These are phyloP conservation scores for Batillaria attramentaria DNA, from an alignment of 1,140 invertebrate genomes.

Conservation along the genomic window DNA sequence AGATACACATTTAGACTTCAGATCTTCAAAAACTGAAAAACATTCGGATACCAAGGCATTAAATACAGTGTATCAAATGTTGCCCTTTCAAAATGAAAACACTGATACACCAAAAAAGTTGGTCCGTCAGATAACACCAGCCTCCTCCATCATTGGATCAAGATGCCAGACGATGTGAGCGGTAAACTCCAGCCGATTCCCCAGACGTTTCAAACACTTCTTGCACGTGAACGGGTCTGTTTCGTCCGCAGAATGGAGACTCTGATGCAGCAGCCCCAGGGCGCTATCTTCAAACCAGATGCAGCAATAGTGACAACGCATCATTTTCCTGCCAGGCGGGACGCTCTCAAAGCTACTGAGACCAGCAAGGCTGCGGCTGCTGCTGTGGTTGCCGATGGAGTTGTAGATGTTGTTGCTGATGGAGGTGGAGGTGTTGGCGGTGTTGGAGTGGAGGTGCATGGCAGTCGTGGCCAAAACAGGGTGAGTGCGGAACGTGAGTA, in stretches of 20 bases:
- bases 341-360: not conserved
- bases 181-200: conserved; percentile 75
- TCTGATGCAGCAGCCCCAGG: conserved; percentile 61
- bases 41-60: no score
- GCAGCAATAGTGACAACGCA: conserved; percentile 60
- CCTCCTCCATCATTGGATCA: conserved; percentile 70
- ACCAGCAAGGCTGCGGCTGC: not conserved
- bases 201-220: conserved; percentile 62
- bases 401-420: conserved; percentile 2
- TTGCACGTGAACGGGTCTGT: conserved; percentile 60
- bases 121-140: conserved; percentile 12
- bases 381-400: not conserved
- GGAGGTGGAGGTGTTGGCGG: conserved; percentile 10
- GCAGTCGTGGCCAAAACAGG: conserved; percentile 16
- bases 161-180: conserved; percentile 83
- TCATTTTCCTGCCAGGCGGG: conserved; percentile 44
- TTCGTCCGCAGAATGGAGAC: conserved; percentile 60
- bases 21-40: no score
- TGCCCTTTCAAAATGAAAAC: no score
- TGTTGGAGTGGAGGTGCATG: conserved; percentile 8
- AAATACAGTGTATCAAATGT: no score
- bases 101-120: not conserved
- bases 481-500: conserved; percentile 29
- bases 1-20: no score
- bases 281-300: conserved; percentile 65